Conservation (phyloP, 2,888 invertebrate species). For the Ormyrus rosae region DNA sequence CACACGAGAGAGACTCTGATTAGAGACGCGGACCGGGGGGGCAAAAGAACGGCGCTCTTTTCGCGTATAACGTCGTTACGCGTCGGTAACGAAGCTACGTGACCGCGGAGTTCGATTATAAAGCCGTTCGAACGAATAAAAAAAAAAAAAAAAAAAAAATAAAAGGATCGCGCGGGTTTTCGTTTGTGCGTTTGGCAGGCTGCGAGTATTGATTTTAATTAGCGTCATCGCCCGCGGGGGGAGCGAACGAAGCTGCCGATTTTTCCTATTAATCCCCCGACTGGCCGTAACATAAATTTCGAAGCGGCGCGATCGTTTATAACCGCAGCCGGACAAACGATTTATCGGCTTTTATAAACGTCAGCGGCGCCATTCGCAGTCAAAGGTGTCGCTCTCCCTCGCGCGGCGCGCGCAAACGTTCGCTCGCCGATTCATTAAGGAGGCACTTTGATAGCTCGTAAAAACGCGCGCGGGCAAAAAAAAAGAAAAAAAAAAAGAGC, state of each 20-base stretch:
- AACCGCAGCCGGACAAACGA: slow-evolving; percentile 59
- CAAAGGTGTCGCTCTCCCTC: neutral
- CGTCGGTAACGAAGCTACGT: slow-evolving; percentile 50
- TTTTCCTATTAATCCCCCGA: slow-evolving; percentile 63
- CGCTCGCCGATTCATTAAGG: neutral
- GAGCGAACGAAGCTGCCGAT: slow-evolving; percentile 60
- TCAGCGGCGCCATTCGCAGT: slow-evolving; percentile 20
- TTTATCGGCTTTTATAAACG: slow-evolving; percentile 63
- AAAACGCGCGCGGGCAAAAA: neutral
- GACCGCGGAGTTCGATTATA: slow-evolving; percentile 38
- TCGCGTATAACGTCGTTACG: slow-evolving; percentile 33
- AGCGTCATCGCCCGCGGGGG: slow-evolving; percentile 7
- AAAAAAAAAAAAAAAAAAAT: slow-evolving; percentile 3
- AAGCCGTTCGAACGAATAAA: slow-evolving; percentile 4
- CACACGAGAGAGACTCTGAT: slow-evolving; percentile 16
- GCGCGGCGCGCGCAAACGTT: neutral
- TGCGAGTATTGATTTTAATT: slow-evolving; percentile 47
- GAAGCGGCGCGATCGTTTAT: slow-evolving; percentile 57
- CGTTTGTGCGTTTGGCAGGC: slow-evolving; percentile 26
- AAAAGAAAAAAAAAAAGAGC: slow-evolving; percentile 2
- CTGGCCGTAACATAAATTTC: slow-evolving; percentile 64
- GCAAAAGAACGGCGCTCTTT: neutral
- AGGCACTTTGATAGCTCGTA: slow-evolving; percentile 20
- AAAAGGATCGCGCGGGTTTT: neutral
- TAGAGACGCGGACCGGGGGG: slow-evolving; percentile 13